Percentiles rank a stretch among this genome's conserved stretches.
These are phyloP conservation scores for Clunio marinus DNA, from an alignment of 2,888 invertebrate species.

Conservation along the genomic window DNA sequence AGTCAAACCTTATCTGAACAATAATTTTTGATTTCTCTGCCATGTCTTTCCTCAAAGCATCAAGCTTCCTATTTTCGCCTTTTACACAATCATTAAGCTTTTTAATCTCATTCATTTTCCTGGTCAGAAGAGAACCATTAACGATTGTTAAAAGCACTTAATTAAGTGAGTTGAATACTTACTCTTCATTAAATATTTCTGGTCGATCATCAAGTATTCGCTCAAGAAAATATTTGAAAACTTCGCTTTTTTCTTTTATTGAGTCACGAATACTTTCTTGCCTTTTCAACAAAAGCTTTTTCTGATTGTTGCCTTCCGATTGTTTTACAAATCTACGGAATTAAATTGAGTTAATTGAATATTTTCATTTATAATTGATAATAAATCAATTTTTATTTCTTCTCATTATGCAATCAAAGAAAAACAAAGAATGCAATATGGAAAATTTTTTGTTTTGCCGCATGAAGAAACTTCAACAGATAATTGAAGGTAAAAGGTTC, in stretches of 20 bases:
- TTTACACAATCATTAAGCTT: slow-evolving; percentile 43
- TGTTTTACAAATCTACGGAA: not conserved
- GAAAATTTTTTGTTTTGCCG: not conserved
- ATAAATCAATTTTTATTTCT: too few relatives aligned
- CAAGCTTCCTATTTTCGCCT: slow-evolving; percentile 42
- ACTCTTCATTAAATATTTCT: slow-evolving; percentile 16
- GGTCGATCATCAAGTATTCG: slow-evolving; percentile 2
- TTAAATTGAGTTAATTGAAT: not conserved
- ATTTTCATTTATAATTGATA: not conserved
- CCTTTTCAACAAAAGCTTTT: not conserved
- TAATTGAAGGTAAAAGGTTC: not conserved
- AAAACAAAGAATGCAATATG: not conserved
- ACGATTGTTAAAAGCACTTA: not conserved
- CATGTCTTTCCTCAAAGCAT: slow-evolving; percentile 42
- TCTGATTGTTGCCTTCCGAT: not conserved
- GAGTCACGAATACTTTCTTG: not conserved
- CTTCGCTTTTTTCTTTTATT: not conserved
- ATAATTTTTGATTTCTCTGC: slow-evolving; percentile 45
- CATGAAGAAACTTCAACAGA: not conserved
- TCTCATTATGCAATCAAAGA: not conserved
- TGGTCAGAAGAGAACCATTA: not conserved
- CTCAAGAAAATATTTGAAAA: not conserved
- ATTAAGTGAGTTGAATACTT: not conserved
- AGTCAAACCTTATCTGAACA: slow-evolving; percentile 45
- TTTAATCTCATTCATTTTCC: not conserved